A percentile compares a stretch with the other conserved stretches of the same genome.
Conservation (phyloP, 2,113 vertebrate genomes). For the Rhipidura dahli region DNA sequence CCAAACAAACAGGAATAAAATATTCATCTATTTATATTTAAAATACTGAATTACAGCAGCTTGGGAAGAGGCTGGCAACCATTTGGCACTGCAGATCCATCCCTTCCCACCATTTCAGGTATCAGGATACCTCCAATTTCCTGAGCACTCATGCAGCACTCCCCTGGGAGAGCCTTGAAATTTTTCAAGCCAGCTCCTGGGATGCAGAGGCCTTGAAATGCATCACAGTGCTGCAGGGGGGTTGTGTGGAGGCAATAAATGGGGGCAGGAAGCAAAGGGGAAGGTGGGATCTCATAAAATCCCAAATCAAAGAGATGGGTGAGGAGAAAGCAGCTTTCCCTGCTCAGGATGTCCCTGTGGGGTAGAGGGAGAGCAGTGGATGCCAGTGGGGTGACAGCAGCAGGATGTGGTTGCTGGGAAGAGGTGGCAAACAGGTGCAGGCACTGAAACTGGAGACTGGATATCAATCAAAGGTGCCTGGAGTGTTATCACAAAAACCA, state of each 20-base stretch:
- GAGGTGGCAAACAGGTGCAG: background rate
- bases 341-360: accelerated
- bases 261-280: background rate
- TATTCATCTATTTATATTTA: background rate
- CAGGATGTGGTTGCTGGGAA: background rate
- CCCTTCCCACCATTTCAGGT: background rate
- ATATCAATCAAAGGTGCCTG: background rate
- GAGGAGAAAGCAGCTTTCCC: background rate
- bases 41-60: background rate
- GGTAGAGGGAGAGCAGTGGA: background rate
- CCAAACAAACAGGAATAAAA: no score
- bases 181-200: background rate
- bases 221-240: background rate
- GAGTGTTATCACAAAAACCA: background rate
- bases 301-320: background rate
- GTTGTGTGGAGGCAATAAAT: accelerated
- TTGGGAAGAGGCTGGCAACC: background rate
- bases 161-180: background rate
- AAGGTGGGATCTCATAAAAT: background rate
- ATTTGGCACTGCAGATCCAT: background rate
- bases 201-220: background rate
- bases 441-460: background rate
- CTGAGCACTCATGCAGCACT: accelerated
- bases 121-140: accelerated
- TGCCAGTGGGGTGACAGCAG: accelerated